Conservation (phyloP, 2,888 invertebrate species). For the Ophioninae sp. region DNA sequence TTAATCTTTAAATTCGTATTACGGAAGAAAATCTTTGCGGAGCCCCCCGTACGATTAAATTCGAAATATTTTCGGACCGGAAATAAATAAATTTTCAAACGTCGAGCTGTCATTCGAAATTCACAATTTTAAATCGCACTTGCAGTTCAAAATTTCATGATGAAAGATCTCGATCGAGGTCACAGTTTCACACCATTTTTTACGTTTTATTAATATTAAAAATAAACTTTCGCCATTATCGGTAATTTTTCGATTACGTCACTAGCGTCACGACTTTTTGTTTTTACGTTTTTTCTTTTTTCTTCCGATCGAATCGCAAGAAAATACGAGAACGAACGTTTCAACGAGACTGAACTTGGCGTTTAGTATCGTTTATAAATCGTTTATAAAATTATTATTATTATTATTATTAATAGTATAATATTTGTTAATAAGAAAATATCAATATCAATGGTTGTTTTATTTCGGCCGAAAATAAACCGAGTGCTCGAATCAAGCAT, state of each 20-base stretch:
- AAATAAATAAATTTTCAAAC: neutral
- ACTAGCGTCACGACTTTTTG: too few relatives aligned
- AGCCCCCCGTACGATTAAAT: too few relatives aligned
- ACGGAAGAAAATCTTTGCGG: too few relatives aligned
- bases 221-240: conserved; percentile 26
- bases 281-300: too few relatives aligned
- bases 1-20: too few relatives aligned
- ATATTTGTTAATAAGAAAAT: neutral
- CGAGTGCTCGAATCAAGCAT: neutral
- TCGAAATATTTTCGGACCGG: too few relatives aligned
- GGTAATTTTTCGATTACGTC: conserved; percentile 16
- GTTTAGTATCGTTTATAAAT: conserved; percentile 62
- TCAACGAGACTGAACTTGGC: conserved; percentile 63
- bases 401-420: too few relatives aligned
- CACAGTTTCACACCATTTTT: conserved; percentile 15
- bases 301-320: neutral
- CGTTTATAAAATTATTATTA: too few relatives aligned
- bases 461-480: neutral
- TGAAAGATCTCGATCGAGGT: conserved; percentile 30
- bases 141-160: conserved; percentile 12
- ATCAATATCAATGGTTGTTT: neutral
- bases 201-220: neutral
- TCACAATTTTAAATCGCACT: neutral
- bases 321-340: conserved; percentile 46
- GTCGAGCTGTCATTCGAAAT: neutral